These are phyloP conservation scores for Gymnorhina tibicen DNA, from an alignment of 2,113 vertebrate genomes.

Conservation along the genomic window DNA sequence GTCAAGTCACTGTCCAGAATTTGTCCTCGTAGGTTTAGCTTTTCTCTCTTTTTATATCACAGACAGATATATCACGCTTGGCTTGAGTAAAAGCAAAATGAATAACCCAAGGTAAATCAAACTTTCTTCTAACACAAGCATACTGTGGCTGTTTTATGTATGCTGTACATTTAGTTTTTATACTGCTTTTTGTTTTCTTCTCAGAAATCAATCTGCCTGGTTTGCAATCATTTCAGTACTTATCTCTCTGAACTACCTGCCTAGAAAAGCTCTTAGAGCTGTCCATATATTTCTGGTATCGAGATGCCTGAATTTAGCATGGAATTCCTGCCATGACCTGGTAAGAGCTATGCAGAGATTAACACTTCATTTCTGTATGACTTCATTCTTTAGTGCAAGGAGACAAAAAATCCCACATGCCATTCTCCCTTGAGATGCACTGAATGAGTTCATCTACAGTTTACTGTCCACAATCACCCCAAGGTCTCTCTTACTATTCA, in stretches of 20 bases:
- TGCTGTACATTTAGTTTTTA: neutral
- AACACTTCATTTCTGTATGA: neutral
- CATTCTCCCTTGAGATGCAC: neutral
- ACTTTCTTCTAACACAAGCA: neutral
- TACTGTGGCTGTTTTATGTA: neutral
- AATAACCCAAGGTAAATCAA: neutral
- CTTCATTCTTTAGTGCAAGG: neutral
- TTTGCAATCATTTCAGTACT: neutral
- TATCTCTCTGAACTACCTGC: neutral
- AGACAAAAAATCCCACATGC: neutral
- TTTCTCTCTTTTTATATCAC: neutral
- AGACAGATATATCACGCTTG: neutral
- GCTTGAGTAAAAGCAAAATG: neutral
- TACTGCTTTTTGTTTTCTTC: neutral
- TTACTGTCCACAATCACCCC: neutral
- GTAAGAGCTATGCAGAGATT: neutral
- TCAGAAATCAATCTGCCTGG: neutral
- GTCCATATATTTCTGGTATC: neutral
- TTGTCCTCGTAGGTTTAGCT: neutral
- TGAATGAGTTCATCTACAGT: neutral
- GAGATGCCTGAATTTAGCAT: neutral
- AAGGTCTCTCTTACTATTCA: neutral
- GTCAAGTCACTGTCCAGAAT: neutral
- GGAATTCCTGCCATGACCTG: neutral
- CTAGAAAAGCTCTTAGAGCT: neutral